These are phyloP conservation scores for Malthinus seriepunctatus DNA, from an alignment of 2,888 invertebrate genomes.

Conservation along the genomic window DNA sequence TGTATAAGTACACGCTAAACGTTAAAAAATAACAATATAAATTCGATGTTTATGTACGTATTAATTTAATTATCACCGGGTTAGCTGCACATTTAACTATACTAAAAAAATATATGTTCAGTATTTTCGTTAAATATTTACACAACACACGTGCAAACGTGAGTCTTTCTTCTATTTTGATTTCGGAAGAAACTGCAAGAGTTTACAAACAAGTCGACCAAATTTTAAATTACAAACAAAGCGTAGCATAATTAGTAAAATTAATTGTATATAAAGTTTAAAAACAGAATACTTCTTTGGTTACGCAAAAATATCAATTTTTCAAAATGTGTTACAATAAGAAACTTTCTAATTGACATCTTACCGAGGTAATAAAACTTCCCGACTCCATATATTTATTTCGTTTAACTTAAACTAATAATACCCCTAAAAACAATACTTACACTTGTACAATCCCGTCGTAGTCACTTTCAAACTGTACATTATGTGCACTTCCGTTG, in stretches of 20 bases:
- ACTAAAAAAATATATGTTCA: neutral
- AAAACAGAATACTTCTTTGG: neutral
- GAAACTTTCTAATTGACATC: too few relatives aligned
- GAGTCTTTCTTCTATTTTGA: too few relatives aligned
- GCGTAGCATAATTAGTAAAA: neutral
- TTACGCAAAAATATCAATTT: too few relatives aligned
- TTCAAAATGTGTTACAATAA: too few relatives aligned
- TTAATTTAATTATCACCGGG: slow-evolving; percentile 1
- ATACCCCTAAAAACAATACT: neutral
- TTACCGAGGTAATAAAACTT: neutral
- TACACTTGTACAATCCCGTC: slow-evolving; percentile 28
- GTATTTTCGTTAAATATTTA: neutral
- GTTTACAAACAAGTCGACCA: neutral
- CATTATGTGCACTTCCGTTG: slow-evolving; percentile 4
- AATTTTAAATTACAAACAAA: neutral
- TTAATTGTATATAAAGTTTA: neutral
- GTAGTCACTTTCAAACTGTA: slow-evolving; percentile 20
- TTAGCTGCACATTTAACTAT: slow-evolving; percentile 3
- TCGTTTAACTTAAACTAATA: neutral
- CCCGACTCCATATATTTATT: neutral
- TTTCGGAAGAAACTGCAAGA: neutral
- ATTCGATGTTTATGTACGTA: neutral
- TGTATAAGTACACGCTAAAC: neutral
- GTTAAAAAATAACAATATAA: neutral
- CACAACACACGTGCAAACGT: neutral